These are phyloP conservation scores for Volucella bombylans DNA, from an alignment of 2,888 invertebrate genomes.

Conservation along the genomic window DNA sequence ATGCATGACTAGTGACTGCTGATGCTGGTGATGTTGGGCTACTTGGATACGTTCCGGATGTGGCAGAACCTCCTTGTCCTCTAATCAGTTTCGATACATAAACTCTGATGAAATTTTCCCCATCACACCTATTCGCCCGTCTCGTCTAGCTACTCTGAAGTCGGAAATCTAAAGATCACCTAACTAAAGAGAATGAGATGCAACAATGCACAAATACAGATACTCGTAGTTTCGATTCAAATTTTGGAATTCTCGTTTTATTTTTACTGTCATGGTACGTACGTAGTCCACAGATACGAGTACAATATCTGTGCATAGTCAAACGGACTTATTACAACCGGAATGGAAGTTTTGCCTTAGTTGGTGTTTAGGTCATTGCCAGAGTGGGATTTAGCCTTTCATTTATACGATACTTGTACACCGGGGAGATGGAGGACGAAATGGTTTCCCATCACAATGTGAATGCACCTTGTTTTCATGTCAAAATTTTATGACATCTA, in stretches of 20 bases:
- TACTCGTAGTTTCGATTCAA: slow-evolving; percentile 56
- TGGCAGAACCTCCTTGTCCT: slow-evolving; percentile 50
- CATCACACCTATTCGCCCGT: slow-evolving; percentile 6
- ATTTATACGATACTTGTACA: background rate
- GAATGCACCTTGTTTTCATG: slow-evolving; percentile 68
- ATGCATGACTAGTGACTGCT: slow-evolving; percentile 56
- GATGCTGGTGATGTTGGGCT: background rate
- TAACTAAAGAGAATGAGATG: slow-evolving; percentile 16
- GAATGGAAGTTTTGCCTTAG: slow-evolving; percentile 59
- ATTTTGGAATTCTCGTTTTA: slow-evolving; percentile 57
- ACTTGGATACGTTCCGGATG: slow-evolving; percentile 30
- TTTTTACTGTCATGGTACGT: slow-evolving; percentile 34
- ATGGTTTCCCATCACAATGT: slow-evolving; percentile 45
- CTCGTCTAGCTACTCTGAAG: background rate
- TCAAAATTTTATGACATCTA: slow-evolving; percentile 68
- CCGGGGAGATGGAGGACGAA: background rate
- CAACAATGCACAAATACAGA: slow-evolving; percentile 61
- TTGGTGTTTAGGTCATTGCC: slow-evolving; percentile 67
- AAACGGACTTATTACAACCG: slow-evolving; percentile 64
- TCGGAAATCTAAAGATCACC: too few species aligned
- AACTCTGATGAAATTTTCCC: slow-evolving; percentile 73
- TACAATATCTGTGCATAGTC: slow-evolving; percentile 47
- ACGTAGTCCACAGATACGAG: slow-evolving; percentile 7
- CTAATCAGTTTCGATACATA: slow-evolving; percentile 74
- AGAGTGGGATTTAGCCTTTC: slow-evolving; percentile 9